A percentile compares a stretch with the other conserved stretches of the same genome.
Evolutionary conservation across 2,113 vertebrate species (phyloP).

Genomic region (Steatornis caripensis): DNA sequence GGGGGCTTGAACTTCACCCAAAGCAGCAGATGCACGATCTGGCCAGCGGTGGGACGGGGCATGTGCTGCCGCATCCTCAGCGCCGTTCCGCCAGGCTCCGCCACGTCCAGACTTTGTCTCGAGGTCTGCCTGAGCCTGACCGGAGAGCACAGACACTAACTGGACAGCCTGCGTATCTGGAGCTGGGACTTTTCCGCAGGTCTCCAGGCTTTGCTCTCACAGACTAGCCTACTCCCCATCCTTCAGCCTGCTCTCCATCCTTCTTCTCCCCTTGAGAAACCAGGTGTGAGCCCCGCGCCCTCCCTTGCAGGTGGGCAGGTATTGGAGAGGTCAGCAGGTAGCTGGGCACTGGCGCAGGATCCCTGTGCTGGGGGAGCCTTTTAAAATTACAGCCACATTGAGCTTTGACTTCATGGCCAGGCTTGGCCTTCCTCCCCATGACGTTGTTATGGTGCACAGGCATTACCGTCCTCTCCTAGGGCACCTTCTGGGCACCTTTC

Average conservation of each 20-base stretch:
- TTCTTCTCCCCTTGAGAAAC: neutral
- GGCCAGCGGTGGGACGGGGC: neutral
- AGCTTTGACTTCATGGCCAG: neutral
- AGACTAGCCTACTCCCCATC: neutral
- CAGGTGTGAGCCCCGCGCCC: neutral
- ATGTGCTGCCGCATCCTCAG: too few species aligned
- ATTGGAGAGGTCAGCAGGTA: neutral
- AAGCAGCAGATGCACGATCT: too few species aligned
- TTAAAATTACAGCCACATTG: neutral
- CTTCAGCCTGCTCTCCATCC: neutral
- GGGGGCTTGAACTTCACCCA: neutral
- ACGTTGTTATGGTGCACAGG: accelerated
- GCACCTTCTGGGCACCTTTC: neutral
- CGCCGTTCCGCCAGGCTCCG: neutral
- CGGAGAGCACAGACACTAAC: neutral
- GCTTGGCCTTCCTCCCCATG: neutral
- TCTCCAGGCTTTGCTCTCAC: neutral
- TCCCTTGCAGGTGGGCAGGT: neutral
- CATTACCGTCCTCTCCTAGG: neutral
- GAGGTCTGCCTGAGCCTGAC: neutral
- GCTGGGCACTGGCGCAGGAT: neutral
- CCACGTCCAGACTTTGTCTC: neutral
- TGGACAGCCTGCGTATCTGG: neutral
- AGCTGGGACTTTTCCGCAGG: neutral
- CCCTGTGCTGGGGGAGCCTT: neutral